A percentile compares a stretch with the other conserved stretches of the same genome.
Evolutionary conservation across 2,888 invertebrate species (phyloP).

Genomic region (Tuberolachnus salignus): DNA sequence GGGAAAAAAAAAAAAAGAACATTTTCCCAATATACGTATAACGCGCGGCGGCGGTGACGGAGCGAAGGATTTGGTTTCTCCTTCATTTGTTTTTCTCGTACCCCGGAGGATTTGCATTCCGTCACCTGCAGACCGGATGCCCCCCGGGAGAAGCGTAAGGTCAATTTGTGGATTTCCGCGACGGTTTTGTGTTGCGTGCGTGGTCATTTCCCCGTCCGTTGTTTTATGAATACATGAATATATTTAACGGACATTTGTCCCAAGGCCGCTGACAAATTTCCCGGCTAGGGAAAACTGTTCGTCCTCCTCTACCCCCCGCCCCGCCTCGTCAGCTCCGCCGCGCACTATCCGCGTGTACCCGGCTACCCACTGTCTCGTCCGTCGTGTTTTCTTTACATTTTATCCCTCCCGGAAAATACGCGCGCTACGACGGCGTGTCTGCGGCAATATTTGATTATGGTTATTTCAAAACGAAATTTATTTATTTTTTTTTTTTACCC

Average conservation of each 20-base stretch:
- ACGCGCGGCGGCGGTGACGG: conserved; percentile 5
- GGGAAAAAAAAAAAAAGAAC: conserved; percentile 15
- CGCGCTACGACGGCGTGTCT: conserved; percentile 26
- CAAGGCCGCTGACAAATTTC: conserved; percentile 43
- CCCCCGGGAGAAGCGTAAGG: conserved; percentile 51
- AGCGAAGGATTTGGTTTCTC: conserved; percentile 53
- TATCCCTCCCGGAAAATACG: conserved; percentile 31
- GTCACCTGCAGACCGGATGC: conserved; percentile 45
- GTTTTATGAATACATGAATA: conserved; percentile 56
- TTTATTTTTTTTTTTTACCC: conserved; percentile 20
- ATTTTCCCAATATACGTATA: conserved; percentile 1
- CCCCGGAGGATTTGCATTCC: conserved; percentile 55
- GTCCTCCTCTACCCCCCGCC: too few species aligned
- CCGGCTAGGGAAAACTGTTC: not conserved
- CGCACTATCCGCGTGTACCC: not conserved
- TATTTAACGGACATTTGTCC: conserved; percentile 50
- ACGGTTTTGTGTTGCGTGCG: conserved; percentile 16
- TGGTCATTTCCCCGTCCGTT: conserved; percentile 48
- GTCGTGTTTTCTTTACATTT: conserved; percentile 41
- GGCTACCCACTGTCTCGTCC: not conserved
- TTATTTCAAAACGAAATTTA: conserved; percentile 44
- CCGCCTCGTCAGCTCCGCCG: not conserved
- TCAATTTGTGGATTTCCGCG: conserved; percentile 54
- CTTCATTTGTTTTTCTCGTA: conserved; percentile 53
- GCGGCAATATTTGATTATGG: conserved; percentile 28